Conservation (phyloP, 1,140 invertebrate species). For the Drosophila sechellia region DNA sequence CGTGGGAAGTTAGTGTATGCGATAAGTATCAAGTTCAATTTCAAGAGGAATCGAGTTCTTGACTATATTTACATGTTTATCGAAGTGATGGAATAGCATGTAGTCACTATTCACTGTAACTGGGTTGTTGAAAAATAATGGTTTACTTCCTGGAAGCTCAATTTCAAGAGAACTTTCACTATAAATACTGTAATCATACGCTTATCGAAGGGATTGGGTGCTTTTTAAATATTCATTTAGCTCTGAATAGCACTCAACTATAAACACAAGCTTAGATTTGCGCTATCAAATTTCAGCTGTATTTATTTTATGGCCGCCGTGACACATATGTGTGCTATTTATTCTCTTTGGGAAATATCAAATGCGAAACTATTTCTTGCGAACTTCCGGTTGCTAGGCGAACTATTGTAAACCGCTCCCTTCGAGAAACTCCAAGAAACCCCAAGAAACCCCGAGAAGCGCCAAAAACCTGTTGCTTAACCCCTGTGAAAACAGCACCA, state of each 20-base stretch:
- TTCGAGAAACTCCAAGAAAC: not conserved
- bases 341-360: not conserved
- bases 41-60: too few relatives aligned
- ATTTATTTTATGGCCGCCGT: conserved; percentile 1
- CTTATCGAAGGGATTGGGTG: too few relatives aligned
- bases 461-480: conserved; percentile 30
- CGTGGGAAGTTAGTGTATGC: too few relatives aligned
- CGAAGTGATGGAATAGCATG: too few relatives aligned
- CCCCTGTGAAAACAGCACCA: conserved; percentile 19
- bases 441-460: not conserved
- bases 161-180: not conserved
- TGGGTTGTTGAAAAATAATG: not conserved
- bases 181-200: too few relatives aligned
- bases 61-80: too few relatives aligned
- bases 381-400: conserved; percentile 50
- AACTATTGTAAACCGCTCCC: not conserved
- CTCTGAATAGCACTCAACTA: too few relatives aligned
- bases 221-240: too few relatives aligned
- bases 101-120: too few relatives aligned
- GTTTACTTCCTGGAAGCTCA: not conserved
- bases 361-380: not conserved
- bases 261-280: too few relatives aligned
- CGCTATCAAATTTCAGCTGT: not conserved
- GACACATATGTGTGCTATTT: conserved; percentile 3
- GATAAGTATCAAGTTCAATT: not conserved